These are phyloP conservation scores for Nemurella pictetii DNA, from an alignment of 2,888 invertebrate genomes.

Conservation along the genomic window DNA sequence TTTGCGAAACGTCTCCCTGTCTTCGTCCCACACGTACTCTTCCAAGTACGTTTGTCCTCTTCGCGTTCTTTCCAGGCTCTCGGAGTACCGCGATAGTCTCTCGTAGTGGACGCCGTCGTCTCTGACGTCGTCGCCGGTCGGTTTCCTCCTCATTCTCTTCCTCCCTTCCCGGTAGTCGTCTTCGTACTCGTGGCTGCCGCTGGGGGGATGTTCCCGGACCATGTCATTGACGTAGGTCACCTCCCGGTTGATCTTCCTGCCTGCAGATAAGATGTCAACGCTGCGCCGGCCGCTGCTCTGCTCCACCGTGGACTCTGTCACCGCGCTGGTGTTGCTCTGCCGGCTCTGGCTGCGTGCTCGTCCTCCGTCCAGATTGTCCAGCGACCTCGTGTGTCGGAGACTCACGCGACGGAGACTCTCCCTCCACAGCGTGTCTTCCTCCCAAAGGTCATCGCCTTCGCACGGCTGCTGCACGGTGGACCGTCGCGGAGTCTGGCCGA, in stretches of 20 bases:
- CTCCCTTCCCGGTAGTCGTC: constrained; percentile 53
- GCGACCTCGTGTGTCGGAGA: constrained; percentile 77
- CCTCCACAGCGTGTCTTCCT: constrained; percentile 80
- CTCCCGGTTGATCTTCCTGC: constrained; percentile 63
- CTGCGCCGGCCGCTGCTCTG: constrained; percentile 42
- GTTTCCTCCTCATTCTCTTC: constrained; percentile 51
- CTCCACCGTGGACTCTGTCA: constrained; percentile 27
- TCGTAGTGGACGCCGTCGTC: constrained; percentile 63
- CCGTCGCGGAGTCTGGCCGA: background rate
- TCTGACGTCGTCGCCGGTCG: constrained; percentile 33
- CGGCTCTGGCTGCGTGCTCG: constrained; percentile 31
- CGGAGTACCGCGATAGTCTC: constrained; percentile 57
- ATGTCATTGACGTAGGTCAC: constrained; percentile 77
- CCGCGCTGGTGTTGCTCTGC: constrained; percentile 33
- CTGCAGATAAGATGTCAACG: constrained; percentile 40
- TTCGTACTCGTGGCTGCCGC: constrained; percentile 43
- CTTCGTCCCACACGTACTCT: constrained; percentile 53
- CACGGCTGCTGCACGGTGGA: constrained; percentile 44
- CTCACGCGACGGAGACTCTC: constrained; percentile 78
- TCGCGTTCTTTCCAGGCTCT: constrained; percentile 56
- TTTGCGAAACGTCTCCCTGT: constrained; percentile 50
- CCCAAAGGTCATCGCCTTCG: constrained; percentile 77
- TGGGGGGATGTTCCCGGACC: constrained; percentile 42
- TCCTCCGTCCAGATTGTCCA: constrained; percentile 74
- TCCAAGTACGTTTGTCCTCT: constrained; percentile 47